Conservation (phyloP, 2,797 vertebrate species). For the Lepilemur ruficaudatus region DNA sequence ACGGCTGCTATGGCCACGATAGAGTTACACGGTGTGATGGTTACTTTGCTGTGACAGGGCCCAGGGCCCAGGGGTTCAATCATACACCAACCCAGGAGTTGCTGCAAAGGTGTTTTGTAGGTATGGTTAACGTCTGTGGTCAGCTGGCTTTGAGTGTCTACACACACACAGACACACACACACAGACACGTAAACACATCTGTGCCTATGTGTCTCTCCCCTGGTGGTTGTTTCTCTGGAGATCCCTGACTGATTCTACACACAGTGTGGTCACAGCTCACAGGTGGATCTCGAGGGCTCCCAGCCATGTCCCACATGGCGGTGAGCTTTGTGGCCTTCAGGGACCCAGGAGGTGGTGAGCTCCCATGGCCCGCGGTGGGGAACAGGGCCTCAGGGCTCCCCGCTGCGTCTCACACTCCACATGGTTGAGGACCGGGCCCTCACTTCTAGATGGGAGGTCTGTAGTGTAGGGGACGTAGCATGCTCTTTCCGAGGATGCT, state of each 20-base stretch:
- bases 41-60: not conserved
- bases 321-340: too few species aligned
- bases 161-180: not conserved
- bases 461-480: not conserved
- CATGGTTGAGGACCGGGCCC: not conserved
- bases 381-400: not conserved
- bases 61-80: fast-evolving
- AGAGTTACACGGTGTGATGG: not conserved
- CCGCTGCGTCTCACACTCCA: not conserved
- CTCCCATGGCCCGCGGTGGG: not conserved
- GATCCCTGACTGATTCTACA: not conserved
- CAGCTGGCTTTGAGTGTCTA: not conserved
- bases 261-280: not conserved
- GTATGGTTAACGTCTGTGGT: not conserved
- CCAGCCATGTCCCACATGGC: not conserved
- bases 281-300: not conserved
- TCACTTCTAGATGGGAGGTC: not conserved
- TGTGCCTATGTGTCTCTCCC: not conserved
- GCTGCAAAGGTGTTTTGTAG: not conserved
- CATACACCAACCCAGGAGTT: not conserved
- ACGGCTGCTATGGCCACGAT: not conserved
- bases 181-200: not conserved
- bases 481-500: not conserved
- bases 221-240: not conserved
- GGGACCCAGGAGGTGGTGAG: not conserved